Evolutionary conservation across 2,888 invertebrate species (phyloP).

Genomic region (Orthosia incerta): DNA sequence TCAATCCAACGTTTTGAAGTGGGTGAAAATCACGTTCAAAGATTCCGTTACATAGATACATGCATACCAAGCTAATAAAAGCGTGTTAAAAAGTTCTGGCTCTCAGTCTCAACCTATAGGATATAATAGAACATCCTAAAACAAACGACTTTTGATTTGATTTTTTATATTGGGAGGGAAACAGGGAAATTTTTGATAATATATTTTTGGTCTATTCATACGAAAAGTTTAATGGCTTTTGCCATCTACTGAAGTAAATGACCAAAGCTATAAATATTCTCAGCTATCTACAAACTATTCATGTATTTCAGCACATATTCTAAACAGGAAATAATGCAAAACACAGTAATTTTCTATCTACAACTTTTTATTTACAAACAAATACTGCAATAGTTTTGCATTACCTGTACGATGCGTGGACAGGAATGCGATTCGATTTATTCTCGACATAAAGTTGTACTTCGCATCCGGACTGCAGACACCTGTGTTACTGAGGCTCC

Average conservation of each 20-base stretch:
- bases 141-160: too few species aligned
- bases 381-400: constrained; percentile 13
- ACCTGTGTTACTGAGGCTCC: not conserved
- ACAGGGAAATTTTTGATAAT: too few species aligned
- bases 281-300: not conserved
- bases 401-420: constrained; percentile 10
- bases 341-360: too few species aligned
- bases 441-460: constrained; percentile 39
- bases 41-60: too few species aligned
- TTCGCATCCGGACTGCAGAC: constrained; percentile 28
- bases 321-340: not conserved
- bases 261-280: not conserved
- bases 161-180: too few species aligned
- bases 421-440: constrained; percentile 47
- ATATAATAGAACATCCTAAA: too few species aligned
- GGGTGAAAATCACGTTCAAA: too few species aligned
- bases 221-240: not conserved
- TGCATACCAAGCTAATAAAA: too few species aligned
- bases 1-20: too few species aligned
- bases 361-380: constrained; percentile 16
- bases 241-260: not conserved
- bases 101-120: too few species aligned
- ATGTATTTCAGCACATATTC: not conserved
- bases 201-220: too few species aligned
- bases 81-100: too few species aligned